Conservation (phyloP, 2,113 vertebrate genomes). For the zebrafish (Danio rerio) region DNA sequence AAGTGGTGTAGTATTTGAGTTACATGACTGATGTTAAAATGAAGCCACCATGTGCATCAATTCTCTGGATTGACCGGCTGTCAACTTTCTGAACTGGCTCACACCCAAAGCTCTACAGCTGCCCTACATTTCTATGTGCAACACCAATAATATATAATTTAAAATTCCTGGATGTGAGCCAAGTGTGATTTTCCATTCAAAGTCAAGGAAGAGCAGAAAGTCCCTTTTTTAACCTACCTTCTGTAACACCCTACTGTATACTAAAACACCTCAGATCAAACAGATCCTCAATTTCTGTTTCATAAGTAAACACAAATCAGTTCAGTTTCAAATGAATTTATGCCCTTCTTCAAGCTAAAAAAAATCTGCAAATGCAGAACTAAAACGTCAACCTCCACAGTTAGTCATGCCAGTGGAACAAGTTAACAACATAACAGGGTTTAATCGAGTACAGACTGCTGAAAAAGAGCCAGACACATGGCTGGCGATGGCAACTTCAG, state of each 20-base stretch:
- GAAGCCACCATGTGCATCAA: constrained; percentile 39
- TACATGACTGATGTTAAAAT: constrained; percentile 36
- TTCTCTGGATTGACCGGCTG: constrained; percentile 52
- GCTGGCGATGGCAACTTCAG: constrained; percentile 62
- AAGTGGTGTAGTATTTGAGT: constrained; percentile 51
- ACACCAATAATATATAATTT: constrained; percentile 63
- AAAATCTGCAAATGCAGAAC: constrained; percentile 17
- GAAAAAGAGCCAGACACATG: constrained; percentile 54
- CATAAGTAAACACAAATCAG: background rate
- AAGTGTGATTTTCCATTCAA: constrained; percentile 34
- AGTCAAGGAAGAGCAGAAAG: constrained; percentile 40
- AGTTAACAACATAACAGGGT: constrained; percentile 64
- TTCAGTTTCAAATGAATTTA: background rate
- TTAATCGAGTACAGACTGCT: constrained; percentile 57
- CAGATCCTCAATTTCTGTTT: background rate
- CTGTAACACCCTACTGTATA: background rate
- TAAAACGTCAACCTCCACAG: constrained; percentile 52
- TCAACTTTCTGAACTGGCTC: constrained; percentile 48
- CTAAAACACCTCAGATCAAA: constrained; percentile 12
- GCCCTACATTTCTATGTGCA: constrained; percentile 67
- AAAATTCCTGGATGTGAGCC: constrained; percentile 51
- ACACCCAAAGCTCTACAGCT: constrained; percentile 49
- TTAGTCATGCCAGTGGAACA: constrained; percentile 51
- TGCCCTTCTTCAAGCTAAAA: background rate
- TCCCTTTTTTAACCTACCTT: constrained; percentile 22